These are phyloP conservation scores for Synaphobranchus kaupii DNA, from an alignment of 2,797 vertebrate genomes.

Conservation along the genomic window DNA sequence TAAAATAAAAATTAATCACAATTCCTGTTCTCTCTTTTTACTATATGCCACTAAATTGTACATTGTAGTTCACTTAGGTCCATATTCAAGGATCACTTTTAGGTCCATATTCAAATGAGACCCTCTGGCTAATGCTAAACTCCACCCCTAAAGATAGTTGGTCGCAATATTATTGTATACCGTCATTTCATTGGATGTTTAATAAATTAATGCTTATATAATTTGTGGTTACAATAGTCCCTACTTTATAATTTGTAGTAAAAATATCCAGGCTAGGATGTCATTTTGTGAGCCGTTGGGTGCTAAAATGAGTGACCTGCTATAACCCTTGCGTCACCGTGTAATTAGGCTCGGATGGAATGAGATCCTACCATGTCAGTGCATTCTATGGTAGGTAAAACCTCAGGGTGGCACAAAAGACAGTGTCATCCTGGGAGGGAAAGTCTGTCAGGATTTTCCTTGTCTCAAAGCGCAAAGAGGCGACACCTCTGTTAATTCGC, in stretches of 20 bases:
- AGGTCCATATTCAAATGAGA: not conserved
- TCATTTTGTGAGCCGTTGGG: not conserved
- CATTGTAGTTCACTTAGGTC: not conserved
- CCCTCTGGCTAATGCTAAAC: not conserved
- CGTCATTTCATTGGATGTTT: not conserved
- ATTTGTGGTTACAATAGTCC: not conserved
- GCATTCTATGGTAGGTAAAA: too few species aligned
- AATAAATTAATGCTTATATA: not conserved
- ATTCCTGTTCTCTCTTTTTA: not conserved
- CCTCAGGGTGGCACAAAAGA: not conserved
- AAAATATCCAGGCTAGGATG: not conserved
- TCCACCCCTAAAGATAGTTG: not conserved
- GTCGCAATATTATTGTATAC: not conserved
- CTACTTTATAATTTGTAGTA: too few species aligned
- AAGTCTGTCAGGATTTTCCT: not conserved
- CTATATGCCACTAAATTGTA: not conserved
- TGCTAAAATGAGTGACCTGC: too few species aligned
- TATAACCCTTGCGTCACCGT: not conserved
- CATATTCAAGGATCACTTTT: not conserved
- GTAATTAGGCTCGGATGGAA: too few species aligned
- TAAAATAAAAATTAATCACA: not conserved
- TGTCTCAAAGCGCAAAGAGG: not conserved
- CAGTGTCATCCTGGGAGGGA: not conserved
- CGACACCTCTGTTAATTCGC: not conserved
- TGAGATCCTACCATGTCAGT: not conserved